A percentile compares a stretch with the other conserved stretches of the same genome.
Conservation (phyloP, 1,140 invertebrate genomes). For the Papilio glaucus region DNA sequence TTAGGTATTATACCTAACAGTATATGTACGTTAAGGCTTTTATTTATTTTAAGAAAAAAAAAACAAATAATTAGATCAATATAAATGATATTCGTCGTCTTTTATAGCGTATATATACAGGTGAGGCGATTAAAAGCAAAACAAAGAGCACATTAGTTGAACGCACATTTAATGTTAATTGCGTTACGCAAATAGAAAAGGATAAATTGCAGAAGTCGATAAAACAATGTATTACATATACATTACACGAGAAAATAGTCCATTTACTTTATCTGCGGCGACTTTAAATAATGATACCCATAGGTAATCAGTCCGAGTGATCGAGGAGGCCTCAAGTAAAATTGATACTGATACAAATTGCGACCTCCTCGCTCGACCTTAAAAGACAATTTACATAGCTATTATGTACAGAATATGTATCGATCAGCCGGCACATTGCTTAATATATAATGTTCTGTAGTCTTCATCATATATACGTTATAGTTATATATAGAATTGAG, state of each 20-base stretch:
- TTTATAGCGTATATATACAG: not conserved
- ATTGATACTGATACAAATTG: conserved; percentile 35
- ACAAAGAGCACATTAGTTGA: conserved; percentile 17
- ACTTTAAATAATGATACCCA: conserved; percentile 38
- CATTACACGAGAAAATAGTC: conserved; percentile 34
- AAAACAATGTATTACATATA: conserved; percentile 26
- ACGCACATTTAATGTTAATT: conserved; percentile 35
- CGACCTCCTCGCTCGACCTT: conserved; percentile 39
- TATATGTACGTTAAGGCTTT: not conserved
- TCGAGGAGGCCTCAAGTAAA: conserved; percentile 31
- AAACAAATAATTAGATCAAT: not conserved
- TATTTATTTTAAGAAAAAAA: not conserved
- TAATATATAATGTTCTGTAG: conserved; percentile 40
- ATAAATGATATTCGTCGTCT: not conserved
- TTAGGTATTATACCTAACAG: not conserved
- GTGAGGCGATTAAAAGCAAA: not conserved
- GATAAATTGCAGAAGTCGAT: conserved; percentile 19
- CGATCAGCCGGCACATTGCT: conserved; percentile 50
- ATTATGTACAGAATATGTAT: conserved; percentile 57
- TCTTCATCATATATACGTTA: not conserved
- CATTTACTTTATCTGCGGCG: conserved; percentile 37
- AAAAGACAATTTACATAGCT: conserved; percentile 56
- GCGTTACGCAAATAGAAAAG: conserved; percentile 23
- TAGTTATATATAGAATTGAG: too few relatives aligned
- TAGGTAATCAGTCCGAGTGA: conserved; percentile 38